Base-by-base conservation (phyloP, 2,797 vertebrate genomes). In the Sibirionetta formosa region DNA sequence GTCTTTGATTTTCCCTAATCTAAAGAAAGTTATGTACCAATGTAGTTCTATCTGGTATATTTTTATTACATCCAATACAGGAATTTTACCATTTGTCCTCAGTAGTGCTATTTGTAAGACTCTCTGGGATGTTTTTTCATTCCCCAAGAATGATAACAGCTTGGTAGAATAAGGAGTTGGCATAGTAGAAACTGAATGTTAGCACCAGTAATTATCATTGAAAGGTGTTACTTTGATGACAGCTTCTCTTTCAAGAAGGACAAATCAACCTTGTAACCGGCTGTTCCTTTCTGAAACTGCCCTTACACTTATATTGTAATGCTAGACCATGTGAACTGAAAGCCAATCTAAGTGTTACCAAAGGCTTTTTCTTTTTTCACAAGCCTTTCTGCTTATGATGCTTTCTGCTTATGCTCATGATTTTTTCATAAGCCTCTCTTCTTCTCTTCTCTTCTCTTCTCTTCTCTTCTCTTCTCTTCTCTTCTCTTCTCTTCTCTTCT, bases 241-340 rank as follows among this genome's bases (percentile, higher is more conserved):
- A 91, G 53, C 38, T 83, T 82, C 40, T 83, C 22, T 78, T 87
- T 71, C 33, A 71, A 56, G 29, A 31, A 61, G 33, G 13, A 81
- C 35, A 88, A 88, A 86, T 81, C 48, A 73, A 66, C 46, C 29
- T 17, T 58, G 7, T 29, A 33, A 86, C 44, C 71, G 94, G 64
- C 51, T 94, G 83, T 87, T 94, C 23, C 16, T n/a, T 71, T 82
- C 75, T 95, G 91, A 80, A 93, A 57, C n/a, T 4, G 13, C 27
- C 27, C 20, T 87, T 8, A 11, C 27, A 53, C 80, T 93, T 87
- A 20, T 10, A 66, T 64, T 70, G 80, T 27, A 11, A 51, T 73
- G 13, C 11, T 60, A 22, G 8, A 82, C 9, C 12, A 69, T 23
- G 13, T 50, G 29, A 72, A 54, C 18, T 8, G n/a, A 56, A 91